Evolutionary conservation across 2,888 invertebrate genomes (phyloP).

Genomic region (Limenitis camilla): DNA sequence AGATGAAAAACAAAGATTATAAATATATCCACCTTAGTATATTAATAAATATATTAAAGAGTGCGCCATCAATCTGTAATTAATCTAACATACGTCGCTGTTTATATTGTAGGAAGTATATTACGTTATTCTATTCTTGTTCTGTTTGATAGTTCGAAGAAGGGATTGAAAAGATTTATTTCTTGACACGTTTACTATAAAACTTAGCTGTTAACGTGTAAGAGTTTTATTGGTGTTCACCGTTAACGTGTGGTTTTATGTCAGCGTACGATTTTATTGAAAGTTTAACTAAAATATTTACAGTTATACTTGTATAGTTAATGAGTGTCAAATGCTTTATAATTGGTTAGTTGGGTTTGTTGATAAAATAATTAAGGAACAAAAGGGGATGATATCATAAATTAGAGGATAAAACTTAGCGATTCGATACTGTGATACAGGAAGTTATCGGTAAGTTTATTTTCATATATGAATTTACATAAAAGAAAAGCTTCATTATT

Average conservation of each 20-base stretch:
- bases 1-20: neutral
- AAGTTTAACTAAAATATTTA: neutral
- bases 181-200: constrained; percentile 21
- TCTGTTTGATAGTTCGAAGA: constrained; percentile 16
- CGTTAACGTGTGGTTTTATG: constrained; percentile 14
- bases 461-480: too few relatives aligned
- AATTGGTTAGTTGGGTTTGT: too few relatives aligned
- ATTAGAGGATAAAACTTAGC: too few relatives aligned
- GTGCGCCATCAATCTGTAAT: constrained; percentile 15
- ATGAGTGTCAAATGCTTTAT: too few relatives aligned
- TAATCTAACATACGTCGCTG: constrained; percentile 12
- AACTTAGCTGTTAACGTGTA: constrained; percentile 14
- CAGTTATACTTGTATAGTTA: too few relatives aligned
- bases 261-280: neutral
- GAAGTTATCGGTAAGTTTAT: too few relatives aligned
- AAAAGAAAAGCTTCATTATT: too few relatives aligned
- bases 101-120: constrained; percentile 14
- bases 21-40: constrained; percentile 6
- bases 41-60: constrained; percentile 11
- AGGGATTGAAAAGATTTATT: constrained; percentile 22
- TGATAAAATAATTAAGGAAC: too few relatives aligned
- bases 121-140: constrained; percentile 20
- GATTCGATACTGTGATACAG: too few relatives aligned
- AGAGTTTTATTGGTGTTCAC: constrained; percentile 20
- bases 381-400: too few relatives aligned